Evolutionary conservation across 2,888 invertebrate genomes (phyloP), one percentile per base, ranked within the genome.

Genomic region (Uropetala carovei): DNA sequence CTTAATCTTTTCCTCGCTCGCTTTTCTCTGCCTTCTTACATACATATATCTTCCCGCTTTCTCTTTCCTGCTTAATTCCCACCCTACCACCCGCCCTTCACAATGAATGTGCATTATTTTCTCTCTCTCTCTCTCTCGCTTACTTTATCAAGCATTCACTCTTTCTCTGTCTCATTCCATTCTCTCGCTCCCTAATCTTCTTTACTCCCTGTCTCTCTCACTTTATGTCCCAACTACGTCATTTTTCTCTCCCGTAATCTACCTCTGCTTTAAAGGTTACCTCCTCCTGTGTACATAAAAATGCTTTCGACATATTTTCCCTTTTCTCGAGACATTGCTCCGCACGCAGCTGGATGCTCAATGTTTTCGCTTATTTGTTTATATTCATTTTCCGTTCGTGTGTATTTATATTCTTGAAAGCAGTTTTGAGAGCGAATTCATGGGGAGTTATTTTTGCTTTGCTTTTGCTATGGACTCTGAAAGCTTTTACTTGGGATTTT

Each of bases 101-200:
- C n/a, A 27, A 75, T 75, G 75, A 75, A 75, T 75, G 75, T 27
- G 75, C 75, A 22, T 75, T 75, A 75, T 75, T 75, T 75, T 22
- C 22, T 27, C 22, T 22, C 75, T 27, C 75, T 22, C 75, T 27
- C 75, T 13, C 75, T n/a, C n/a, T n/a, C n/a, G 75, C n/a, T n/a
- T 27, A 75, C 27, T 75, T 75, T 75, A 75, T 75, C 75, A 75
- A 75, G 43, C 43, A 43, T 43, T 43, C 43, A 43, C 43, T 27
- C 75, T 75, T 22, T 27, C 22, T 27, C 27, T 75, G 16, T 27
- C 75, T 22, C 75, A 13, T 27, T 75, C 27, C 27, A 27, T 13
- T 75, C 7, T 22, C 68, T 22, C n/a, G 18, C 68, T n/a, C 68
- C 22, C 22, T 68, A 68, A 68, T 68, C 68, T 68, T 68, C 68